Evolutionary conservation across 2,888 invertebrate species (phyloP), one percentile per base, ranked within the genome.

Genomic region (Tuta absoluta): DNA sequence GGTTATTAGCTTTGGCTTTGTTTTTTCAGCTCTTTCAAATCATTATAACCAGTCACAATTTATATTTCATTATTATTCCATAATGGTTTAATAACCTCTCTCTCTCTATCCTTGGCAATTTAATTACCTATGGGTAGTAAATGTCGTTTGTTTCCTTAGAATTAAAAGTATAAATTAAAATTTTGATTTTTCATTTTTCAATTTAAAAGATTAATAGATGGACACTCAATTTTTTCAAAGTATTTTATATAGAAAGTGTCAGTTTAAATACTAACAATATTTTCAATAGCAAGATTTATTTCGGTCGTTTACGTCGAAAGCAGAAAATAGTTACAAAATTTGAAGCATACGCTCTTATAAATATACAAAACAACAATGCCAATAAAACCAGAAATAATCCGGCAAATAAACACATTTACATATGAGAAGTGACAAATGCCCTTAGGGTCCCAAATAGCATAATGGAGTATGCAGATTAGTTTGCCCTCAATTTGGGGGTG

Each of bases 401-500:
- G 82, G 79, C 86, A 83, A 85, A 86, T 86, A 85, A 86, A 86
- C 86, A 80, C 75, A 83, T 85, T 80, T 76, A 78, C 82, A 81
- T 81, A 81, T 78, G 79, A 78, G 72, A 72, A 75, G 73, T 78
- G 78, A 78, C 77, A 73, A 67, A 65, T 59, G 67, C 73, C 61
- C 49, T 61, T 48, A 77, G 82, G 81, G 84, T 79, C 71, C 68
- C 69, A 64, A 64, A 68, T 64, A 74, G 62, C 69, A 79, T 79
- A 78, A 86, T 85, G 78, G 81, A 78, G 59, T 85, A 89, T 89
- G 87, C 84, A 88, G 87, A 89, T 87, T 79, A 81, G 79, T 80
- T 74, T 74, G 73, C 76, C 69, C 72, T 72, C 75, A 74, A 77
- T 75, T 71, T 74, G 77, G 76, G 83, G 79, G 77, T 75, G 72